Conservation (phyloP, 2,797 vertebrate genomes). For the Lateolabrax maculatus region DNA sequence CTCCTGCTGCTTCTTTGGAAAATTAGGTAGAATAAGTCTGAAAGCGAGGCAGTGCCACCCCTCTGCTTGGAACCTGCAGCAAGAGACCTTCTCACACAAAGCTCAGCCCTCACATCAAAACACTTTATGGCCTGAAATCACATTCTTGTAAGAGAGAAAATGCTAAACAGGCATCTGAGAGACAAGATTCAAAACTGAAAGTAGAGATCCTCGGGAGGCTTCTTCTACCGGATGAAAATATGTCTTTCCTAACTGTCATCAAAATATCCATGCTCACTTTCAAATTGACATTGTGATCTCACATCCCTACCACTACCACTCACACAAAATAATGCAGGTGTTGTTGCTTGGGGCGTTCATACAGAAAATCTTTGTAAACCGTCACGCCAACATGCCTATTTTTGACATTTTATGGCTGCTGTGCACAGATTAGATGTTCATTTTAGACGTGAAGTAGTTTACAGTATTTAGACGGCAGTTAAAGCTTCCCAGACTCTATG, state of each 20-base stretch:
- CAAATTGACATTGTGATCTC: constrained; percentile 58
- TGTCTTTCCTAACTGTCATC: constrained; percentile 48
- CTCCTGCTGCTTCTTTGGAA: constrained; percentile 48
- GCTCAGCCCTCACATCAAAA: constrained; percentile 37
- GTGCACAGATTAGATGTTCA: constrained; percentile 48
- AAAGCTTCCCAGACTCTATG: constrained; percentile 70
- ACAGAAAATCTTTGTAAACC: constrained; percentile 39
- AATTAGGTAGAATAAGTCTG: constrained; percentile 50
- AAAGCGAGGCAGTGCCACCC: constrained; percentile 30
- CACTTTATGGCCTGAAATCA: constrained; percentile 47
- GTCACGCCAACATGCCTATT: constrained; percentile 45
- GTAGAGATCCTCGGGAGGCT: constrained; percentile 50
- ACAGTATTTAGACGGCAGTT: constrained; percentile 63
- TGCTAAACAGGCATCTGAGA: constrained; percentile 48
- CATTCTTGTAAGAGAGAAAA: constrained; percentile 45
- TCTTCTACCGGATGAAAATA: constrained; percentile 65
- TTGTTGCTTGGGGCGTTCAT: constrained; percentile 52
- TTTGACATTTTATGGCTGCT: constrained; percentile 51
- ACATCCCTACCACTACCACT: constrained; percentile 41
- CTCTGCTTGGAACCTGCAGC: constrained; percentile 43
- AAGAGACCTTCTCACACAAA: constrained; percentile 39
- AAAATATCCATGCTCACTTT: constrained; percentile 49
- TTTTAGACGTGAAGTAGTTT: constrained; percentile 63
- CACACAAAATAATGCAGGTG: constrained; percentile 49
- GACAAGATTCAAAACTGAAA: constrained; percentile 51